Base-by-base conservation (phyloP, 2,888 invertebrate genomes). In the Drosophila histrio region DNA sequence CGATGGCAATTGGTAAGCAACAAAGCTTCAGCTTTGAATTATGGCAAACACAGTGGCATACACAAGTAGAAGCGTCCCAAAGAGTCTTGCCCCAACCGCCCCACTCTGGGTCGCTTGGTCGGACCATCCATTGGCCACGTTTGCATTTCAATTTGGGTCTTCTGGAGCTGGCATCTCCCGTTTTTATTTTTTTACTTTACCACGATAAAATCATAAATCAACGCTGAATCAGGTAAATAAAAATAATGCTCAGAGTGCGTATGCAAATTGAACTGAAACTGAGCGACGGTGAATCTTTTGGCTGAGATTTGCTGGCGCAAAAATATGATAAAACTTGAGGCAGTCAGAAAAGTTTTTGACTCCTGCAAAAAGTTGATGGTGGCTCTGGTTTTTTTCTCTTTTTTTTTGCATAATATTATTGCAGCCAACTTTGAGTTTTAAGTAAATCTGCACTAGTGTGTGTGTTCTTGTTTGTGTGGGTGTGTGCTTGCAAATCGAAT, bases 151-250 rank as follows among this genome's bases (percentile, higher is more conserved):
- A 83, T 83, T 83, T 82, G 58, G 52, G 46, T 72, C 68, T 69
- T 72, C 13, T 39, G 52, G 61, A 44, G 64, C 58, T 68, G 15
- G 21, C n/a, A 15, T 39, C 50, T 53, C 44, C 21, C 52, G 24
- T 15, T 41, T 41, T 22, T 54, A 52, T 13, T 9, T 13, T 36
- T 46, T 49, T 36, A 21, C 22, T 52, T 52, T 46, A 47, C 41
- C 53, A 74, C 65, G 89, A 82, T 87, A 80, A 85, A 87, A 89
- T 89, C 87, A 89, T 87, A 87, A 87, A 89, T 87, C 87, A 87
- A 76, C 86, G 88, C 79, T 69, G 83, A 82, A 83, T 80, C 83
- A 87, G 89, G 87, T 89, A 87, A 87, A 87, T 87, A 89, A 87
- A 87, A 86, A 80, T 87, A 79, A 77, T 83, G 77, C 77, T 78